A percentile compares a stretch with the other conserved stretches of the same genome.
phyloP scores from a whole-genome alignment of 2,797 vertebrate genomes.

The Epinephelus awoara region DNA sequence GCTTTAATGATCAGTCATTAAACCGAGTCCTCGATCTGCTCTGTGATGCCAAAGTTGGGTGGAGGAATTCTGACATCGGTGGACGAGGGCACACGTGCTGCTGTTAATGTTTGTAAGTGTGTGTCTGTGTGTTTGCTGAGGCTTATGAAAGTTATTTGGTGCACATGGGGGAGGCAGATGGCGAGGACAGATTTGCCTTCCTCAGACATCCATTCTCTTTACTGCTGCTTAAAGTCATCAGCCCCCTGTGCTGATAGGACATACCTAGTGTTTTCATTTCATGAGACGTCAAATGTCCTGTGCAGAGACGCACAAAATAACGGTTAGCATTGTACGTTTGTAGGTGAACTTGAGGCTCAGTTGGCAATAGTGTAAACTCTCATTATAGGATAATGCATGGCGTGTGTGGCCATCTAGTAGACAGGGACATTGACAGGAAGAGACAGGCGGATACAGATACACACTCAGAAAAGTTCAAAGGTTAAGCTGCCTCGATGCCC shows the following conservation, averaged over 20 bases:
- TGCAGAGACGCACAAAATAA: constrained; percentile 32
- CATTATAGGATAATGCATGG: constrained; percentile 20
- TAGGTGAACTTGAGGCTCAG: constrained; percentile 5
- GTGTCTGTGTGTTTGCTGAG: constrained; percentile 62
- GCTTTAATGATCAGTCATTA: constrained; percentile 42
- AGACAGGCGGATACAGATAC: constrained; percentile 54
- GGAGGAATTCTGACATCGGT: constrained; percentile 25
- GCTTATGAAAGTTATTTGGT: constrained; percentile 68
- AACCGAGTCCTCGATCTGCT: constrained; percentile 26
- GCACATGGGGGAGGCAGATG: constrained; percentile 79
- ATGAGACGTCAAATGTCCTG: background rate
- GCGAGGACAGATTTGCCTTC: constrained; percentile 77
- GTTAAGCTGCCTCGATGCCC: constrained; percentile 79
- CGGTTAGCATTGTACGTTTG: constrained; percentile 1
- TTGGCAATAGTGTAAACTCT: background rate
- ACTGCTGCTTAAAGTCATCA: constrained; percentile 56
- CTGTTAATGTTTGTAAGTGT: constrained; percentile 56
- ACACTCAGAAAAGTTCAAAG: constrained; percentile 70
- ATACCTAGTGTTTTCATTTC: constrained; percentile 30
- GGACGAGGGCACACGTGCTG: constrained; percentile 9
- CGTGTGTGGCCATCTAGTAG: constrained; percentile 26
- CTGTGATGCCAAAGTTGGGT: constrained; percentile 9
- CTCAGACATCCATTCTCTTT: constrained; percentile 64
- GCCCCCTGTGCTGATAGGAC: constrained; percentile 38
- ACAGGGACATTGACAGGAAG: constrained; percentile 28